phyloP scores from a whole-genome alignment of 2,113 vertebrate species.

The Bombycilla garrulus region DNA sequence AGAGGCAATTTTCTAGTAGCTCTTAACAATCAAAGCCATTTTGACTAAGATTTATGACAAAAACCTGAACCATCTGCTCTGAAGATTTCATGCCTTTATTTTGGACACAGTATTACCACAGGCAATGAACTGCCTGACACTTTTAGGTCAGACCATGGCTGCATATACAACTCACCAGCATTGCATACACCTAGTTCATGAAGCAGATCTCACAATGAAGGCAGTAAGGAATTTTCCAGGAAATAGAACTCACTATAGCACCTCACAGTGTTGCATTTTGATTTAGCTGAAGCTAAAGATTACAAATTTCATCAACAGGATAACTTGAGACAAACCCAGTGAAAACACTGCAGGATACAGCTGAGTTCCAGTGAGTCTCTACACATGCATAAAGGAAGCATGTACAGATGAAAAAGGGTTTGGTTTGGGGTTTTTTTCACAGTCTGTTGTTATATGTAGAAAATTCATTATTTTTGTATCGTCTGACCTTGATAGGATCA shows the following conservation, averaged over 20 bases:
- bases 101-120: not conserved
- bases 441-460: not conserved
- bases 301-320: not conserved
- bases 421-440: not conserved
- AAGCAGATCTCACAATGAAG: not conserved
- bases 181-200: not conserved
- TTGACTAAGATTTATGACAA: not conserved
- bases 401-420: not conserved
- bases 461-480: not conserved
- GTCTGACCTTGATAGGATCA: not conserved
- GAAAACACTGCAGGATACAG: accelerated
- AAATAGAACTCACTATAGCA: not conserved
- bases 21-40: not conserved
- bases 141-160: not conserved
- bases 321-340: not conserved
- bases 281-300: not conserved
- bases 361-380: not conserved
- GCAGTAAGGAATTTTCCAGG: not conserved
- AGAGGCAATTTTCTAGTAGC: not conserved
- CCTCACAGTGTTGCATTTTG: not conserved
- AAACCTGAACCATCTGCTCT: not conserved
- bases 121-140: not conserved
- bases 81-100: not conserved
- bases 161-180: not conserved
- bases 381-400: not conserved